phyloP scores from a whole-genome alignment of 1,140 invertebrate genomes.

The Ooceraea biroi region DNA sequence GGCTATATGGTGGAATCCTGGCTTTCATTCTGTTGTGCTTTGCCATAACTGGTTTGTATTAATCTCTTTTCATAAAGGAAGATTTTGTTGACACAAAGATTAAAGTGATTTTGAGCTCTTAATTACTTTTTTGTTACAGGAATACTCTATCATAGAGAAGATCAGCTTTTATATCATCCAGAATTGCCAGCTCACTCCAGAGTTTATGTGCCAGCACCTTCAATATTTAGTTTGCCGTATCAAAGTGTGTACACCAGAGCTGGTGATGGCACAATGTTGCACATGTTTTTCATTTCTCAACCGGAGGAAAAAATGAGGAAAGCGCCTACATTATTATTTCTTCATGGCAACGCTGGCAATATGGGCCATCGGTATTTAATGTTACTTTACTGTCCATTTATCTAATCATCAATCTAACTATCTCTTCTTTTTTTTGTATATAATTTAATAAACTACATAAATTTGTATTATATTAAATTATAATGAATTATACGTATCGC shows the following conservation, averaged over 20 bases:
- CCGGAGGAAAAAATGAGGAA: constrained; percentile 88
- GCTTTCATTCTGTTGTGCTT: constrained; percentile 90
- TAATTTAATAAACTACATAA: background rate
- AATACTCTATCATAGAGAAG: constrained; percentile 94
- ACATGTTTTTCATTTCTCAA: constrained; percentile 95
- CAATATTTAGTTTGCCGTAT: constrained; percentile 93
- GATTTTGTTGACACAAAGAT: constrained; percentile 2
- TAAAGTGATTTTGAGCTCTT: background rate
- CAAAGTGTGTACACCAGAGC: constrained; percentile 93
- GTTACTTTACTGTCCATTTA: constrained; percentile 20
- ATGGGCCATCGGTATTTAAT: constrained; percentile 93
- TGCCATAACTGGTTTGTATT: constrained; percentile 89
- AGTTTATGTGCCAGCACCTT: constrained; percentile 94
- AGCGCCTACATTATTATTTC: constrained; percentile 94
- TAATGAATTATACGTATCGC: background rate
- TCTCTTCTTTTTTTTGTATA: background rate
- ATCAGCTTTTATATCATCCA: constrained; percentile 95
- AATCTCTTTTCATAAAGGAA: constrained; percentile 6
- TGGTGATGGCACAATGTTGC: constrained; percentile 93
- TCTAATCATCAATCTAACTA: background rate
- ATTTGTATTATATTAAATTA: background rate
- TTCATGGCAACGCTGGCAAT: constrained; percentile 98
- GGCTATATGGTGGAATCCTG: constrained; percentile 92
- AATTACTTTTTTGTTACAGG: constrained; percentile 85
- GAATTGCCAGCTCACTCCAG: constrained; percentile 95